These are phyloP conservation scores for Neotoma lepida DNA, from an alignment of 2,113 vertebrate species.

Conservation along the genomic window DNA sequence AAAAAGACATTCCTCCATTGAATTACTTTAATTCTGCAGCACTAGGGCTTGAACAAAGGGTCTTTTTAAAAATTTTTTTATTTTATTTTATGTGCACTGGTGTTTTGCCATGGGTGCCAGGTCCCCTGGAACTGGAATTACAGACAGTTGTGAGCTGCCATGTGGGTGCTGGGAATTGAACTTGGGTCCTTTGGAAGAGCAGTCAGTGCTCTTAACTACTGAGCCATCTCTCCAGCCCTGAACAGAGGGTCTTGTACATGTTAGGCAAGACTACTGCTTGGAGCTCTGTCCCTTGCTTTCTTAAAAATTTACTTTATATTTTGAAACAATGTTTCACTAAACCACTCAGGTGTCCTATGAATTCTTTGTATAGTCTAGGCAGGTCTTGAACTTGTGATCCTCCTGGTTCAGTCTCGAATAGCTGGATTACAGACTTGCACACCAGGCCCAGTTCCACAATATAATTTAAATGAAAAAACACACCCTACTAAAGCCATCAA, in stretches of 20 bases:
- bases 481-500: conserved; percentile 36
- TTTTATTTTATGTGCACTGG: no score
- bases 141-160: no score
- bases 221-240: no score
- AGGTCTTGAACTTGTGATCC: not conserved
- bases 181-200: no score
- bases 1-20: not conserved
- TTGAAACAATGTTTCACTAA: not conserved
- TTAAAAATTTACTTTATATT: not conserved
- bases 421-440: not conserved
- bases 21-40: not conserved
- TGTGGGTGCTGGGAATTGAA: no score
- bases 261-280: not conserved
- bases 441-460: not conserved
- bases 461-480: conserved; percentile 36
- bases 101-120: no score
- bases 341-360: not conserved
- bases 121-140: no score
- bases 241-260: not conserved
- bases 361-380: not conserved
- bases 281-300: not conserved
- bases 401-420: not conserved
- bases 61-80: no score
- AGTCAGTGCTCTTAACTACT: no score
- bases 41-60: not conserved